Evolutionary conservation across 2,113 vertebrate species (phyloP).

Genomic region (Oncorhynchus clarkii): DNA sequence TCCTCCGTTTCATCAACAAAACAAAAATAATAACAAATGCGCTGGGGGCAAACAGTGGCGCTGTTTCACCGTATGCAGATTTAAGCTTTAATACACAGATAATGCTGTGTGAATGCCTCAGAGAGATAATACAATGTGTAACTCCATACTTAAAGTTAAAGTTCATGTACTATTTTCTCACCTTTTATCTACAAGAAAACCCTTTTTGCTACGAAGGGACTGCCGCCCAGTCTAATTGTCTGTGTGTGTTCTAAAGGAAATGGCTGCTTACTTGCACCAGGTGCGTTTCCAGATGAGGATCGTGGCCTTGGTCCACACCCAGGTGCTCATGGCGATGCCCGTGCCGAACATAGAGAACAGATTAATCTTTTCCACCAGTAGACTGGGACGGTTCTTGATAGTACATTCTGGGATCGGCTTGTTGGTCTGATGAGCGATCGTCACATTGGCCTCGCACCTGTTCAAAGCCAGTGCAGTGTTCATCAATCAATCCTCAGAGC

Average conservation of each 20-base stretch:
- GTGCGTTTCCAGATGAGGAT: constrained; percentile 97
- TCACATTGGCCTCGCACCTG: constrained; percentile 97
- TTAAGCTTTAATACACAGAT: no score
- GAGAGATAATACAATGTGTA: neutral
- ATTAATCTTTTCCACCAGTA: constrained; percentile 97
- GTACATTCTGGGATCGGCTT: constrained; percentile 91
- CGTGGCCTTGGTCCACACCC: constrained; percentile 99
- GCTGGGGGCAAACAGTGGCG: no score
- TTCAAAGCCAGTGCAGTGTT: neutral
- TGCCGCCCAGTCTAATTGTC: neutral
- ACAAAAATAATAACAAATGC: no score
- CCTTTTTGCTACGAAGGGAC: neutral
- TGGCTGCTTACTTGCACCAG: constrained; percentile 86
- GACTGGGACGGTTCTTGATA: constrained; percentile 95
- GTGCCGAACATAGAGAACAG: constrained; percentile 99
- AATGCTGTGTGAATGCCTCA: no score
- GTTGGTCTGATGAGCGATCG: constrained; percentile 92
- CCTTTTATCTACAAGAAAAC: no score
- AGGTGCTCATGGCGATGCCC: constrained; percentile 96
- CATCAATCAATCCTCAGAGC: neutral
- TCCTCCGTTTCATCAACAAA: no score
- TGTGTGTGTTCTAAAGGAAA: neutral
- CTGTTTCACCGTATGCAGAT: no score
- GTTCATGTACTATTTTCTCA: neutral
- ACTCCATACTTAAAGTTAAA: neutral